Conservation (phyloP, 30 jellyfish, hydroid and myxozoan species). For the Morbakka virulenta region DNA sequence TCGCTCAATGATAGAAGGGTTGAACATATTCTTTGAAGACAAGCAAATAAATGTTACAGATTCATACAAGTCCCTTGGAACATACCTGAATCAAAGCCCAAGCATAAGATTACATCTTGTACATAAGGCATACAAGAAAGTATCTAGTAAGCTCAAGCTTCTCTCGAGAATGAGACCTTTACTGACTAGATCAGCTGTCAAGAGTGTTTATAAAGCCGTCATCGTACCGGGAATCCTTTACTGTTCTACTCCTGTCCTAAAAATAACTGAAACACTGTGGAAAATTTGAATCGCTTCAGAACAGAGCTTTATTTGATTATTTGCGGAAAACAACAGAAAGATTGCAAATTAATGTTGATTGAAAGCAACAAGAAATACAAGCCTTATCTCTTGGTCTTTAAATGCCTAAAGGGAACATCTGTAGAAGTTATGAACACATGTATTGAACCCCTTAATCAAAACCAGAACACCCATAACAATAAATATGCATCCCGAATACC, state of each 20-base stretch:
- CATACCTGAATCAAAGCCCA: slow-evolving; percentile 29
- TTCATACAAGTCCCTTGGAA: slow-evolving; percentile 37
- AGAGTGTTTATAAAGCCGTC: slow-evolving; percentile 50
- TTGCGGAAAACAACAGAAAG: too few relatives aligned
- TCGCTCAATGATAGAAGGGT: slow-evolving; percentile 1
- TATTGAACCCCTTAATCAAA: slow-evolving; percentile 4
- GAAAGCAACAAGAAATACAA: slow-evolving; percentile 9
- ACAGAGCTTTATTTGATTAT: background rate
- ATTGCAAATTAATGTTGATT: too few relatives aligned
- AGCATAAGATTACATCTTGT: slow-evolving; percentile 23
- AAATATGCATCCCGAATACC: slow-evolving; percentile 50
- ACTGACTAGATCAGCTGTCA: too few relatives aligned
- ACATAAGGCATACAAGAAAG: slow-evolving; percentile 14
- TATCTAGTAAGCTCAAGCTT: slow-evolving; percentile 15
- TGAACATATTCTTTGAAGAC: background rate
- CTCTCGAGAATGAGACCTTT: slow-evolving; percentile 33
- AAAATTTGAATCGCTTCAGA: slow-evolving; percentile 13
- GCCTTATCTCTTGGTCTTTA: slow-evolving; percentile 24
- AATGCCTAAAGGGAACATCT: too few relatives aligned
- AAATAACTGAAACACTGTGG: background rate
- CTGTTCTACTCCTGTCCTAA: slow-evolving; percentile 49
- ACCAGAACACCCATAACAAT: slow-evolving; percentile 33
- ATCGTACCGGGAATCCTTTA: too few relatives aligned
- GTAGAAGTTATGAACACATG: too few relatives aligned
- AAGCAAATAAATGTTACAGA: slow-evolving; percentile 31